Conservation (phyloP, 2,113 vertebrate genomes). For the Antechinus stuartii region DNA sequence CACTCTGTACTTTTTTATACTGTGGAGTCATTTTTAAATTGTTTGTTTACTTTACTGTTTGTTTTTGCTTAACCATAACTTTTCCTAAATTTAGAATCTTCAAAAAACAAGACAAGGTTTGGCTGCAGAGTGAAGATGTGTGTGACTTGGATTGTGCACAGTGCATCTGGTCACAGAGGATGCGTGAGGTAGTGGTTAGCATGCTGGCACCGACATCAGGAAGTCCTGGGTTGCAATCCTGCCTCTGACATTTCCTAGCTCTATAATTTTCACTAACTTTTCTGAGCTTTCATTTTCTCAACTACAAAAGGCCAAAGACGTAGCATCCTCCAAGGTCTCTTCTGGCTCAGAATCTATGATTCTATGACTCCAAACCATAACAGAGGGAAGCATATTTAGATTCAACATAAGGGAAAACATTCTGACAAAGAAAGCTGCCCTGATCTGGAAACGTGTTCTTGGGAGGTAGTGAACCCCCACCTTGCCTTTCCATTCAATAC, state of each 20-base stretch:
- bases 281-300: neutral
- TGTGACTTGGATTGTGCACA: neutral
- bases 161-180: neutral
- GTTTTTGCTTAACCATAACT: neutral
- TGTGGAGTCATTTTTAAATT: neutral
- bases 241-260: neutral
- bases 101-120: neutral
- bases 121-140: neutral
- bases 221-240: neutral
- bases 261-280: neutral
- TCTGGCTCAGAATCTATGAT: neutral
- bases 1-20: neutral
- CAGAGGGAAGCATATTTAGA: neutral
- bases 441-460: neutral
- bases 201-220: rapidly evolving
- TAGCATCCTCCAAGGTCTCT: neutral
- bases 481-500: neutral
- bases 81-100: neutral
- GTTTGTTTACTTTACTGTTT: neutral
- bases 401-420: neutral
- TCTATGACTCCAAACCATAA: neutral
- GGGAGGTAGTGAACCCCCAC: neutral
- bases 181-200: neutral
- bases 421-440: neutral
- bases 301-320: neutral